Conservation (phyloP, 2,888 invertebrate genomes). For the Galerucella nymphaeae region DNA sequence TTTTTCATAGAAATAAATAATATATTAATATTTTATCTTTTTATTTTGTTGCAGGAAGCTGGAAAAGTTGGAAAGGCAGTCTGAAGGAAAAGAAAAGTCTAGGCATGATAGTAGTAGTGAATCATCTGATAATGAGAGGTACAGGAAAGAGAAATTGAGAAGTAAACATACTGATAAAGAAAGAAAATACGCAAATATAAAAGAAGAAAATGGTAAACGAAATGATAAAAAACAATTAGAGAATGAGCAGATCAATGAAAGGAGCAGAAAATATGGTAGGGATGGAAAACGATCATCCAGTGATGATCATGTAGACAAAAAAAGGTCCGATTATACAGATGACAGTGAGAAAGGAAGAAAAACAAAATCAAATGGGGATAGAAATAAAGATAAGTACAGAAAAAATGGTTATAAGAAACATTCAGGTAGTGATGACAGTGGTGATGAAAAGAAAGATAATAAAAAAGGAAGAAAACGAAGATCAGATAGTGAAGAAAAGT, state of each 20-base stretch:
- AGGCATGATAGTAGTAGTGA: slow-evolving; percentile 35
- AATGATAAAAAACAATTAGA: slow-evolving; percentile 46
- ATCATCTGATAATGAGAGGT: slow-evolving; percentile 42
- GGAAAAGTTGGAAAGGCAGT: slow-evolving; percentile 50
- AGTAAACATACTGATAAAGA: slow-evolving; percentile 5
- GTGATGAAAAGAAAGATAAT: slow-evolving; percentile 19
- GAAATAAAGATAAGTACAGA: neutral
- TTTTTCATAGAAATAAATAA: too few relatives aligned
- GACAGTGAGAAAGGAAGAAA: too few relatives aligned
- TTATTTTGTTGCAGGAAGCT: slow-evolving; percentile 46
- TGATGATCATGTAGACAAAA: too few relatives aligned
- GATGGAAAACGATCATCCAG: too few relatives aligned
- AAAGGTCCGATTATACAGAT: too few relatives aligned
- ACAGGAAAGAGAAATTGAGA: slow-evolving; percentile 32
- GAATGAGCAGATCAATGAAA: slow-evolving; percentile 20
- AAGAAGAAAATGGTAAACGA: slow-evolving; percentile 56
- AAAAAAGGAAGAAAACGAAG: slow-evolving; percentile 20
- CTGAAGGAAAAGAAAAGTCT: slow-evolving; percentile 45
- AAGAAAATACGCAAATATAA: slow-evolving; percentile 45
- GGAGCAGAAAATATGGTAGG: neutral
- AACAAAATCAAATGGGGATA: too few relatives aligned
- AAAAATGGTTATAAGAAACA: neutral
- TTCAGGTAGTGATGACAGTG: slow-evolving; percentile 1
- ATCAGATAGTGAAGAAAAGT: slow-evolving; percentile 25
- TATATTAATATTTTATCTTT: neutral